Base-by-base conservation (phyloP, 2,888 invertebrate genomes). In the Heliconius cydno region DNA sequence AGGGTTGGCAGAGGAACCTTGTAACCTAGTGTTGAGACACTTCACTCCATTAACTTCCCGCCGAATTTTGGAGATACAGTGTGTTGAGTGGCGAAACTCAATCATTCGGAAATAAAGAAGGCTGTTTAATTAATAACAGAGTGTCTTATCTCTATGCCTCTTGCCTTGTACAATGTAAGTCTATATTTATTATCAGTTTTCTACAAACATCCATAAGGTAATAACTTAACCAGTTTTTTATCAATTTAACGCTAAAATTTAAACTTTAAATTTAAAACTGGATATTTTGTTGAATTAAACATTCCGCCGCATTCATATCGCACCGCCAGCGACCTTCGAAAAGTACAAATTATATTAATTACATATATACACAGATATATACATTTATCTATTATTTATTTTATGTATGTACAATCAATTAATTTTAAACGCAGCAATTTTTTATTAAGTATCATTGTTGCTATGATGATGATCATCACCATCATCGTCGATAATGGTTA, bases 271-370 rank as follows among this genome's bases (percentile, higher is more conserved):
- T 65, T 65, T 25, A 41, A n/a, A 68, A 68, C 38, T 68, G 38
- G 41, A 68, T 41, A 68, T n/a, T 38, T 4, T 38, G 38, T 41
- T 41, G 68, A 68, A 68, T 41, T 68, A 38, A 68, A 41, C 41
- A 68, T 68, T 65, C 67, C 68, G 38, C 68, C 34, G 68, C 3
- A n/a, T 67, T 22, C 38, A 68, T n/a, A 68, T 68, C n/a, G 68
- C 68, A n/a, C 7, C 19, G 66, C 28, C 19, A 13, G 68, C 5
- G 25, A 41, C 68, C 68, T 68, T 68, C 68, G 13, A n/a, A 25
- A 41, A 25, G 38, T 41, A 34, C 68, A 68, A 41, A 25, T 41
- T 41, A 25, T 41, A 28, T 25, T 68, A 65, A 30, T 65, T 65
- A 15, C 0, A n/a, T 63, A 63, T 15, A 15, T 65, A 60, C 10